These are phyloP conservation scores for Drepana arcuata DNA, from an alignment of 1,140 invertebrate species.

Conservation along the genomic window DNA sequence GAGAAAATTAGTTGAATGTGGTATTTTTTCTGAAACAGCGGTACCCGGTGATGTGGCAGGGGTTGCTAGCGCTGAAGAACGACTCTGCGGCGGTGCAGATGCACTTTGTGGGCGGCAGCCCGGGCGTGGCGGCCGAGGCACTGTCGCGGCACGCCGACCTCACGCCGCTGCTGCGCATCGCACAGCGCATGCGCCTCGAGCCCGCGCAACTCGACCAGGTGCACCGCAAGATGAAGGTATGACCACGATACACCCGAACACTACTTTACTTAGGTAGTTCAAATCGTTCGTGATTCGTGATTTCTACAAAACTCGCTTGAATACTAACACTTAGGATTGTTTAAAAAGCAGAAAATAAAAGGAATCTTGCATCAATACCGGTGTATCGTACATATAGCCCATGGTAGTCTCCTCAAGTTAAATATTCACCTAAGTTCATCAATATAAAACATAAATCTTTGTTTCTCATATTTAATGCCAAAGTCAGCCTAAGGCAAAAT, in stretches of 20 bases:
- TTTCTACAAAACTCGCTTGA: no score
- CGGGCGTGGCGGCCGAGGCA: constrained; percentile 85
- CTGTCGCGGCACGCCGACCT: constrained; percentile 85
- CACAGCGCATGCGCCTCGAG: constrained; percentile 96
- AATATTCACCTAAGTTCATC: no score
- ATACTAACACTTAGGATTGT: no score
- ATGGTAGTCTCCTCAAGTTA: no score
- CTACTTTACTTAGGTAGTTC: no score
- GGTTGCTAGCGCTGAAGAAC: constrained; percentile 93
- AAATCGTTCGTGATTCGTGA: no score
- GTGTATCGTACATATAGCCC: no score
- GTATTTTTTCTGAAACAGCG: constrained; percentile 72
- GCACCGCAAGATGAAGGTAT: constrained; percentile 94
- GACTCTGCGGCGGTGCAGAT: constrained; percentile 97
- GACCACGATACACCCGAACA: constrained; percentile 1
- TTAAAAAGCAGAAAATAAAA: no score
- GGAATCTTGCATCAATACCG: no score
- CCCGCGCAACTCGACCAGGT: constrained; percentile 95
- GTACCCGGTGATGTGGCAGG: constrained; percentile 97
- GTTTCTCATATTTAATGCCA: no score
- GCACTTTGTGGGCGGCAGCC: constrained; percentile 97
- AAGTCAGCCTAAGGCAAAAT: no score
- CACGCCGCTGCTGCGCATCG: constrained; percentile 89
- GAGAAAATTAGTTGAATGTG: not conserved
- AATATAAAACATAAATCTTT: no score